Percentiles rank a stretch among this genome's conserved stretches.
These are phyloP conservation scores for Tipula vernalis DNA, from an alignment of 2,888 invertebrate genomes.

Conservation along the genomic window DNA sequence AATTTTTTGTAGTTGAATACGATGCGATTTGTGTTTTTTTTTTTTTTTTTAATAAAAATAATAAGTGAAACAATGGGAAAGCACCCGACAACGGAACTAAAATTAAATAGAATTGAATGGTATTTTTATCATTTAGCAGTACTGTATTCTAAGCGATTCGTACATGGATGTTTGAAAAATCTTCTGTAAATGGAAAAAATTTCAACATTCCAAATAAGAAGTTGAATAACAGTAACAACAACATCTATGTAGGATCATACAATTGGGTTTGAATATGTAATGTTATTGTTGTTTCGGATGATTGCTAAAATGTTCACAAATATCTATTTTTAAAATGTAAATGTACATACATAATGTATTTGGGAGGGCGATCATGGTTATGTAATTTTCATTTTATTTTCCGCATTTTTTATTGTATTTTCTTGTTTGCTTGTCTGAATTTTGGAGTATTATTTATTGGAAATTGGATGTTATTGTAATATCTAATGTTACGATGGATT, in stretches of 20 bases:
- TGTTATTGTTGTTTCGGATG: neutral
- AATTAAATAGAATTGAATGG: neutral
- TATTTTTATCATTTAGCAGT: neutral
- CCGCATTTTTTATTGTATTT: neutral
- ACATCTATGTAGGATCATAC: neutral
- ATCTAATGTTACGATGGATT: too few species aligned
- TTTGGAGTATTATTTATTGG: neutral
- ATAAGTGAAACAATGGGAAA: neutral
- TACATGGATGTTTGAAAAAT: neutral
- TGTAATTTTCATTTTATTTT: neutral
- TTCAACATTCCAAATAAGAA: neutral
- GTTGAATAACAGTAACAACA: neutral
- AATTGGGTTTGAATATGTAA: neutral
- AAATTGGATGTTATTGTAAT: neutral
- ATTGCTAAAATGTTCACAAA: neutral
- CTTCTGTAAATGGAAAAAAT: neutral
- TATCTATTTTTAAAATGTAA: neutral
- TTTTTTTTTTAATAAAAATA: neutral
- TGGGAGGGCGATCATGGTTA: neutral
- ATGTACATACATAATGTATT: neutral
- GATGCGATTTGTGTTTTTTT: neutral
- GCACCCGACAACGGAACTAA: neutral
- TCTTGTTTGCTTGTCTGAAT: neutral
- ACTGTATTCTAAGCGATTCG: neutral
- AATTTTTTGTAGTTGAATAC: neutral